Evolutionary conservation across 2,113 vertebrate genomes (phyloP), one percentile per base, ranked within the genome.

Genomic region (Cyanoderma ruficeps): DNA sequence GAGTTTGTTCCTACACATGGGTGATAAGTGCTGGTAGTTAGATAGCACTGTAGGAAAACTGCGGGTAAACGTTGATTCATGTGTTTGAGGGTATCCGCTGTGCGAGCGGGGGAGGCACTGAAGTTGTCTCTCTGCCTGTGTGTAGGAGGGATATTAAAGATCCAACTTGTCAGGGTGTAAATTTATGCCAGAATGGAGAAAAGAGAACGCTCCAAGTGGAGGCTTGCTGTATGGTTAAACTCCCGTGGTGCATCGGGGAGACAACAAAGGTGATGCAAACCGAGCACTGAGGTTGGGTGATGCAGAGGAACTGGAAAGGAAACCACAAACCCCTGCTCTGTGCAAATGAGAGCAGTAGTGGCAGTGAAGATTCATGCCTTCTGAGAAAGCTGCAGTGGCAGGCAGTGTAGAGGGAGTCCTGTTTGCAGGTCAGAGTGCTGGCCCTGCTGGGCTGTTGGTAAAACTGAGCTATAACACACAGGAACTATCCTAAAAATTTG

Each of bases 51-150:
- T 39, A 53, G 93, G 90, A 77, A 75, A 90, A 23, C 93, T 94
- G 91, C 50, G 56, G 94, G 93, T 86, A 93, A 96, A 96, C 15
- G 88, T 92, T 94, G 96, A 95, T 96, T 96, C 93, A 90, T 95
- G 83, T 50, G 86, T 94, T 92, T 78, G 37, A 96, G 93, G 94
- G 90, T 33, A 91, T 90, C 91, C 21, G 15, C 94, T 74, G 5
- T 8, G 92, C 1, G 39, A 86, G 85, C 10, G 67, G 67, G 50
- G 93, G 85, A 88, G 90, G 87, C 2, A 41, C 82, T 81, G 13
- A 67, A 86, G 90, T 93, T 92, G 94, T 92, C 86, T 93, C 61
- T 91, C 22, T 88, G 82, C 41, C 0, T 91, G 74, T 74, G 67
- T 88, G 94, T 93, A 20, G 94, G 93, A 96, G 69, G 87, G 89